These are phyloP conservation scores for Acropora tenuis DNA, from an alignment of 64 coral and sea anemone genomes.

Conservation along the genomic window DNA sequence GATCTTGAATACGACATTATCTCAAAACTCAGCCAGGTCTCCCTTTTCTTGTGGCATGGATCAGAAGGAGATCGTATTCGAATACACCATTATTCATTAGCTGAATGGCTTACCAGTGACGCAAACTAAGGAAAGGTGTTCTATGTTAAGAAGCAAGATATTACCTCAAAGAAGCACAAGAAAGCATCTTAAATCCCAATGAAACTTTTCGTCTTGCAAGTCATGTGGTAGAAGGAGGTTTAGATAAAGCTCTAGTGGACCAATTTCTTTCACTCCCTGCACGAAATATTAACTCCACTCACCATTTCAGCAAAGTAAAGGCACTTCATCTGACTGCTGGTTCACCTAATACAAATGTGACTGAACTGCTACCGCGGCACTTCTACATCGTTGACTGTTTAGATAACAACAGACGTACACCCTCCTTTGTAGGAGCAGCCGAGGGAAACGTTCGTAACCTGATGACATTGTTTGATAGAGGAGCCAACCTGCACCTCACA, in stretches of 20 bases:
- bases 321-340: constrained; percentile 69
- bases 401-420: too few relatives aligned
- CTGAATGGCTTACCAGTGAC: too few relatives aligned
- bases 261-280: too few relatives aligned
- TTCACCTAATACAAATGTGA: too few relatives aligned
- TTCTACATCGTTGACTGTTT: constrained; percentile 61
- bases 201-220: constrained; percentile 62
- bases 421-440: constrained; percentile 60
- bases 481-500: constrained; percentile 21
- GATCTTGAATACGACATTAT: constrained; percentile 72
- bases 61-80: constrained; percentile 50
- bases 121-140: too few relatives aligned
- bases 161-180: constrained; percentile 12
- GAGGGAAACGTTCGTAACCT: constrained; percentile 23
- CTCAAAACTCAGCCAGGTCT: constrained; percentile 45
- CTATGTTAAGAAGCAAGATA: constrained; percentile 81
- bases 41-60: too few relatives aligned
- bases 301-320: constrained; percentile 31
- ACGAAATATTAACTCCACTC: constrained; percentile 19
- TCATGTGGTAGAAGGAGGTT: constrained; percentile 66
- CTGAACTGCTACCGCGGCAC: too few relatives aligned
- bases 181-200: background rate
- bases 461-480: constrained; percentile 26
- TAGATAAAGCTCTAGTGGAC: too few relatives aligned
- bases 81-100: constrained; percentile 74